phyloP scores from a whole-genome alignment of 1,140 invertebrate species.

The Zaprionus africanus region DNA sequence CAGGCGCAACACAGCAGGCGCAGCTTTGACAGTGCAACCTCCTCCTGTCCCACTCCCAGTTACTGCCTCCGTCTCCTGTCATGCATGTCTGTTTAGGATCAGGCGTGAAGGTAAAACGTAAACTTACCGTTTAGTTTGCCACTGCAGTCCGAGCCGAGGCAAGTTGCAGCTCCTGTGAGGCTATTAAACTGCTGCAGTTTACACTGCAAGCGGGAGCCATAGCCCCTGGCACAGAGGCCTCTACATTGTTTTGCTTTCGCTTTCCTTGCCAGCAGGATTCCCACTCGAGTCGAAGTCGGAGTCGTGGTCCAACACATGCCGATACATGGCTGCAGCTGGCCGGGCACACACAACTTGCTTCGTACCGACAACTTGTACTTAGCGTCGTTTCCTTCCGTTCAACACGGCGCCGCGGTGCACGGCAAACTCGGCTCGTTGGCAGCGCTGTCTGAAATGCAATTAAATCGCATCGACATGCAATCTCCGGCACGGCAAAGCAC shows the following conservation, averaged over 20 bases:
- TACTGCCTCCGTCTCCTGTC: not conserved
- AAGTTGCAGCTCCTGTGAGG: conserved; percentile 60
- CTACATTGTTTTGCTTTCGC: conserved; percentile 35
- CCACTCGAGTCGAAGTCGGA: no score
- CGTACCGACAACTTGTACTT: conserved; percentile 69
- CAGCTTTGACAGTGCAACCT: conserved; percentile 54
- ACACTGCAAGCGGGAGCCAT: conserved; percentile 33
- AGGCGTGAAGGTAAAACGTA: conserved; percentile 44
- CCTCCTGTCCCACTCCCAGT: not conserved
- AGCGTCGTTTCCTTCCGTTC: conserved; percentile 70
- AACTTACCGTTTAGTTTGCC: conserved; percentile 66
- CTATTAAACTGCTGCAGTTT: conserved; percentile 69
- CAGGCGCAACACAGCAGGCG: not conserved
- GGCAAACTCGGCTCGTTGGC: conserved; percentile 62
- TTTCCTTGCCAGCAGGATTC: conserved; percentile 52
- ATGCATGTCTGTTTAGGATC: conserved; percentile 20
- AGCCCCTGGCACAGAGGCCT: not conserved
- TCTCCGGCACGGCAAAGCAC: conserved; percentile 65
- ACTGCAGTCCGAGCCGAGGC: not conserved
- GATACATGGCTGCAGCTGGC: conserved; percentile 35
- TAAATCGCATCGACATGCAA: conserved; percentile 80
- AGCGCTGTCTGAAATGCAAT: conserved; percentile 79
- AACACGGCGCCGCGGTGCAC: conserved; percentile 56
- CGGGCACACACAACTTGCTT: not conserved
- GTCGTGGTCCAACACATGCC: conserved; percentile 41